Percentiles rank a stretch among this genome's conserved stretches.
Conservation (phyloP, 2,888 invertebrate genomes). For the Electrophaes corylata region DNA sequence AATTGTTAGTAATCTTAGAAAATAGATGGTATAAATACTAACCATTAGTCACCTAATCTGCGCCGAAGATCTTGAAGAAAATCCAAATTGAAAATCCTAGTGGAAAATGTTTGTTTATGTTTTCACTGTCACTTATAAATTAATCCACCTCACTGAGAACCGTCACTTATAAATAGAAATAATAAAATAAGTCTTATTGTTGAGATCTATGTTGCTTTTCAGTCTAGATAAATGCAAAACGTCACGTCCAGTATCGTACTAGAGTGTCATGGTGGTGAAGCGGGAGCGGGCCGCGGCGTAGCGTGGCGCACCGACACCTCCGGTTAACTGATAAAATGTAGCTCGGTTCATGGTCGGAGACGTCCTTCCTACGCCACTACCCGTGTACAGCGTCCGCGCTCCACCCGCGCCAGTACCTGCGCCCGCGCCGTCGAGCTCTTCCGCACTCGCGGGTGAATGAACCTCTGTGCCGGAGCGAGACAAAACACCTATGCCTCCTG, state of each 20-base stretch:
- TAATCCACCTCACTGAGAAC: conserved; percentile 71
- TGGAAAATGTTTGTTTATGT: conserved; percentile 61
- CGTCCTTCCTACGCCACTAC: conserved; percentile 75
- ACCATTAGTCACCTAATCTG: conserved; percentile 65
- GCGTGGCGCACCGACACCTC: conserved; percentile 75
- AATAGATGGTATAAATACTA: conserved; percentile 47
- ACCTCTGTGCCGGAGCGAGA: conserved; percentile 74
- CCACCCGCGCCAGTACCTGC: conserved; percentile 66
- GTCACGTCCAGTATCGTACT: conserved; percentile 62
- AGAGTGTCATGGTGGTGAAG: conserved; percentile 67
- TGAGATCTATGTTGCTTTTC: conserved; percentile 83
- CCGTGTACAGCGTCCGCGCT: conserved; percentile 63
- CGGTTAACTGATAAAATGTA: conserved; percentile 81
- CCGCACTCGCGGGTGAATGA: conserved; percentile 81
- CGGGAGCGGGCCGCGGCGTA: conserved; percentile 57
- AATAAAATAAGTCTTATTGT: conserved; percentile 78
- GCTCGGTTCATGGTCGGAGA: conserved; percentile 79
- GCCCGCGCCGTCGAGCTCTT: conserved; percentile 75
- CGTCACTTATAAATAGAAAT: conserved; percentile 70
- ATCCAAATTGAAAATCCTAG: conserved; percentile 70
- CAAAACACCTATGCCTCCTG: conserved; percentile 42
- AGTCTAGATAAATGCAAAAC: conserved; percentile 77
- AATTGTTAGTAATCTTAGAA: conserved; percentile 22
- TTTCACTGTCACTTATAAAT: conserved; percentile 73
- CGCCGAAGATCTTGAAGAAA: conserved; percentile 52